phyloP scores from a whole-genome alignment of 2,888 invertebrate species.

The Aspidiotus destructor region DNA sequence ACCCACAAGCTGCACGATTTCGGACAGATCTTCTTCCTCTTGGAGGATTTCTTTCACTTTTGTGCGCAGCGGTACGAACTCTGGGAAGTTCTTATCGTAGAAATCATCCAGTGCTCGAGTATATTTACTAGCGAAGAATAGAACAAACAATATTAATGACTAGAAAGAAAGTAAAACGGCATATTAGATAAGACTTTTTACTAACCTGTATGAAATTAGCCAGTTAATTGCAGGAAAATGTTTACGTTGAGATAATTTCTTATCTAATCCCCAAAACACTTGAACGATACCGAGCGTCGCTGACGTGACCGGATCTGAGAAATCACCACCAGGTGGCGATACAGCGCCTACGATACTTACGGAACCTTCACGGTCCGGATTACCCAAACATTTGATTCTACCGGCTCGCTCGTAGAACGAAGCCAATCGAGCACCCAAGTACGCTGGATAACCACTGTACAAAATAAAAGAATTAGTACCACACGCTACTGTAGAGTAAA shows the following conservation, averaged over 20 bases:
- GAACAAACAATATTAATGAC: constrained; percentile 1
- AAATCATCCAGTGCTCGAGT: constrained; percentile 96
- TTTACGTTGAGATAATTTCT: constrained; percentile 96
- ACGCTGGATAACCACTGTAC: constrained; percentile 92
- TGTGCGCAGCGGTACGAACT: constrained; percentile 93
- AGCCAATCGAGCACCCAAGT: constrained; percentile 93
- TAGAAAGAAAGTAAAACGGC: not conserved
- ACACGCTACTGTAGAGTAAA: not conserved
- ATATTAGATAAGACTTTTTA: not conserved
- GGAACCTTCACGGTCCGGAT: constrained; percentile 95
- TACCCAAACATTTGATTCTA: constrained; percentile 91
- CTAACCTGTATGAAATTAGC: constrained; percentile 84
- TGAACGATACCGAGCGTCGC: constrained; percentile 98
- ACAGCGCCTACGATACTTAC: constrained; percentile 99
- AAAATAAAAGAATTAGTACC: not conserved
- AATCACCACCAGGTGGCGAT: constrained; percentile 99
- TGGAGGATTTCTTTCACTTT: constrained; percentile 93
- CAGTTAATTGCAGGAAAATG: constrained; percentile 99
- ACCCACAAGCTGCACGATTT: constrained; percentile 99
- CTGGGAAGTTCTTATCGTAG: constrained; percentile 95
- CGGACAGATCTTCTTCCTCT: constrained; percentile 98
- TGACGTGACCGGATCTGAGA: constrained; percentile 99
- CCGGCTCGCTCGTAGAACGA: constrained; percentile 99
- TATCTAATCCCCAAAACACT: constrained; percentile 99
- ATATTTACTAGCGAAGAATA: constrained; percentile 69